A percentile compares a stretch with the other conserved stretches of the same genome.
These are phyloP conservation scores for Druceiella hillmani DNA, from an alignment of 2,888 invertebrate genomes.

Conservation along the genomic window DNA sequence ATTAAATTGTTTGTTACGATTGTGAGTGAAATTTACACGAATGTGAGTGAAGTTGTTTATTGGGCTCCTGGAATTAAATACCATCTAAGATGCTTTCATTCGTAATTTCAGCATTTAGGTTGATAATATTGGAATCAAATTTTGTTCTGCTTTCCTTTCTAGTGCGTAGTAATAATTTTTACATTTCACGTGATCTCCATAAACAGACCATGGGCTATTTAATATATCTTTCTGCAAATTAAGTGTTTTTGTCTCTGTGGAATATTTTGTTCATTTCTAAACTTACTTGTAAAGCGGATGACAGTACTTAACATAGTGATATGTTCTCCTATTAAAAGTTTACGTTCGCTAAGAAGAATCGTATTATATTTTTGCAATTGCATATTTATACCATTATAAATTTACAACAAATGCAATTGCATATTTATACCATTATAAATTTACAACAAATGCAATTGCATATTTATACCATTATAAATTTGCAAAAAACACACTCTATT, in stretches of 20 bases:
- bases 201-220: conserved; percentile 9
- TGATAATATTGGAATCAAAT: too few species aligned
- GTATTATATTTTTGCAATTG: background rate
- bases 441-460: conserved; percentile 14
- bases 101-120: too few species aligned
- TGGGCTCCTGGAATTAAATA: too few species aligned
- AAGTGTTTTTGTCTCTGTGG: conserved; percentile 3
- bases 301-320: conserved; percentile 9
- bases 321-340: conserved; percentile 16
- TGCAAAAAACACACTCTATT: conserved; percentile 17
- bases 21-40: too few species aligned
- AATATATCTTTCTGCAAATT: background rate
- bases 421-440: conserved; percentile 17
- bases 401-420: conserved; percentile 14
- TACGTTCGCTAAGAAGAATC: conserved; percentile 8
- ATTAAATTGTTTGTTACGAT: too few species aligned
- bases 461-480: conserved; percentile 16
- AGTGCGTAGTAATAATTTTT: conserved; percentile 7
- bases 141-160: too few species aligned
- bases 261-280: conserved; percentile 4
- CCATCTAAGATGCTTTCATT: too few species aligned
- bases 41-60: too few species aligned
- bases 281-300: conserved; percentile 9
- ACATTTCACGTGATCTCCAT: conserved; percentile 10
- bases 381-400: conserved; percentile 16